Evolutionary conservation across 1,140 invertebrate species (phyloP), one percentile per base, ranked within the genome.

Genomic region (Ips typographus): DNA sequence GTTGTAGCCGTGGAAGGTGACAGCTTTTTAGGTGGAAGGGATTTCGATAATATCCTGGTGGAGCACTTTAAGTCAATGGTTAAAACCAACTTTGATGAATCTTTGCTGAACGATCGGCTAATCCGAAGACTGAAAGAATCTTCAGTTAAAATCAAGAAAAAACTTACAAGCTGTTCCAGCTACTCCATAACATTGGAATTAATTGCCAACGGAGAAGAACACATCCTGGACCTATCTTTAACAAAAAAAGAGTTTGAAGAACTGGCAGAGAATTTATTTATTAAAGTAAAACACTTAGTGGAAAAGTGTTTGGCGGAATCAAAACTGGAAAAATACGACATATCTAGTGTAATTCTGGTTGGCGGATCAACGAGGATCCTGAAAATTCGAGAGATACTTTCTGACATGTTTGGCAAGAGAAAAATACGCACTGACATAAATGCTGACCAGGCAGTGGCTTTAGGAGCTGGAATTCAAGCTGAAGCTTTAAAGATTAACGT

Each of bases 211-310:
- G 82, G 91, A 89, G 22, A 91, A 93, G 75, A 90, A 5, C 91
- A 91, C 76, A 90, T 92, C 77, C 86, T 93, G 86, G 91, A 90
- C 77, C 73, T 91, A 51, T 91, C 91, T 75, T 74, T 93, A n/a
- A 84, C 88, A 4, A 78, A 91, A 66, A 82, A 89, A 2, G 90
- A 92, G 79, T 90, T 93, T 80, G 91, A 93, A 81, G 82, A 79
- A 40, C 80, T 93, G 37, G 89, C 90, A n/a, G 85, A 83, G 43
- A 84, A 86, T 72, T 81, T 92, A 43, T 86, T 94, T 65, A 89
- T 90, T 76, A 49, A 56, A 43, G 47, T 64, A n/a, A 61, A 62
- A 2, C 49, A 53, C 0, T 52, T 71, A 5, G 52, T 73, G 8
- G 49, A 68, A 43, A 51, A 61, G 7, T 71, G 70, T 61, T 43